These are phyloP conservation scores for Emesis furor DNA, from an alignment of 2,888 invertebrate genomes.

Conservation along the genomic window DNA sequence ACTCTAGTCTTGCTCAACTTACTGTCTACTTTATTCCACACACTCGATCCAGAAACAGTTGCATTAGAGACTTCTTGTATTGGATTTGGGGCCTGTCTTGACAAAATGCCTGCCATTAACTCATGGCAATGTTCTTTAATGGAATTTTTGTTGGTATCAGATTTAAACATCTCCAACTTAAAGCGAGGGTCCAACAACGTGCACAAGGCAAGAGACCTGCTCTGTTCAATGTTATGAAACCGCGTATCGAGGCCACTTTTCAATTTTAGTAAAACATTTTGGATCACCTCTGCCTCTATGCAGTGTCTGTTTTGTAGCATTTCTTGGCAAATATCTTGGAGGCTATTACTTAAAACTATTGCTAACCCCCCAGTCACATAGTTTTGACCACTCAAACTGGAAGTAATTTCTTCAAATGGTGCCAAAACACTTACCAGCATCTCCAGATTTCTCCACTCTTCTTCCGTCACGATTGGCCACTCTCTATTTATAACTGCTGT, in stretches of 20 bases:
- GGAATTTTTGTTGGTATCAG: constrained; percentile 18
- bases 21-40: constrained; percentile 6
- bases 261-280: constrained; percentile 34
- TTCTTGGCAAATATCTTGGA: constrained; percentile 60
- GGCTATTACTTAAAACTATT: constrained; percentile 63
- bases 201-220: constrained; percentile 35
- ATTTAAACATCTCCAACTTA: constrained; percentile 40
- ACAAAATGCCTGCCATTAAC: constrained; percentile 31
- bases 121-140: constrained; percentile 34
- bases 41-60: not conserved
- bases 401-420: constrained; percentile 37
- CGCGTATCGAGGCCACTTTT: constrained; percentile 52
- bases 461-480: constrained; percentile 29
- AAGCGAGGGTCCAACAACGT: constrained; percentile 37
- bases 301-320: constrained; percentile 23
- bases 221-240: constrained; percentile 56
- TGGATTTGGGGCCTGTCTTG: constrained; percentile 12
- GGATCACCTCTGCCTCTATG: constrained; percentile 20
- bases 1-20: not conserved
- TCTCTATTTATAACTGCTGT: constrained; percentile 25
- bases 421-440: constrained; percentile 23
- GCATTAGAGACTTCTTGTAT: not conserved
- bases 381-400: constrained; percentile 63
- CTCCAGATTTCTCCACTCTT: constrained; percentile 18
- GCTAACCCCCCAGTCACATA: constrained; percentile 61